Conservation (phyloP, 64 coral and sea anemone genomes). For the Trachythela sp. region DNA sequence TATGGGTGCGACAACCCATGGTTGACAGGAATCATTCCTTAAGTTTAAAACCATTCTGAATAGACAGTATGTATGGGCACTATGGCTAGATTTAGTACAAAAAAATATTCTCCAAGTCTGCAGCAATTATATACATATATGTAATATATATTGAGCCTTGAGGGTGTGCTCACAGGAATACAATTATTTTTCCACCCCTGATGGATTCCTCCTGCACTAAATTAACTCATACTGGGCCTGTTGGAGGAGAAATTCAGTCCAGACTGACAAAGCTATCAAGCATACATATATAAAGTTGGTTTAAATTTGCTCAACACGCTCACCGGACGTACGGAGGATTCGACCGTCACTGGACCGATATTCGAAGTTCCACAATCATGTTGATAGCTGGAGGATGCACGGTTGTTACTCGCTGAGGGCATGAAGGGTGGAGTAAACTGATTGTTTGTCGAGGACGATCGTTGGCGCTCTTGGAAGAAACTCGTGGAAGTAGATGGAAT, state of each 20-base stretch:
- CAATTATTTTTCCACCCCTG: too few relatives aligned
- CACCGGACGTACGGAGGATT: background rate
- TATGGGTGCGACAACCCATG: too few relatives aligned
- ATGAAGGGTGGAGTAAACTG: background rate
- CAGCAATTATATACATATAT: too few relatives aligned
- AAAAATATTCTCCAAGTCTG: too few relatives aligned
- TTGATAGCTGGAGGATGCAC: background rate
- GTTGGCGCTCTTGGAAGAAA: background rate
- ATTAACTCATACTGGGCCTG: too few relatives aligned
- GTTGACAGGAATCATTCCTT: too few relatives aligned
- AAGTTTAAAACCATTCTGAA: too few relatives aligned
- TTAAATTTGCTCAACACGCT: background rate
- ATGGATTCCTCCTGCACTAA: too few relatives aligned
- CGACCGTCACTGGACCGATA: background rate
- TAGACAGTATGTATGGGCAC: too few relatives aligned
- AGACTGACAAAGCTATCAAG: background rate
- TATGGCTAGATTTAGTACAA: too few relatives aligned
- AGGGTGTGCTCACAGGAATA: too few relatives aligned
- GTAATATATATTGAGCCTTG: too few relatives aligned
- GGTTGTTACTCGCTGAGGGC: background rate
- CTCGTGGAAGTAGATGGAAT: background rate
- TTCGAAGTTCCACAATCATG: background rate
- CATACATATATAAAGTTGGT: background rate
- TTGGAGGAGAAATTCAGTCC: background rate
- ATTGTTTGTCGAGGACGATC: background rate